Evolutionary conservation across 2,113 vertebrate genomes (phyloP).

Genomic region (Silurus asotus): DNA sequence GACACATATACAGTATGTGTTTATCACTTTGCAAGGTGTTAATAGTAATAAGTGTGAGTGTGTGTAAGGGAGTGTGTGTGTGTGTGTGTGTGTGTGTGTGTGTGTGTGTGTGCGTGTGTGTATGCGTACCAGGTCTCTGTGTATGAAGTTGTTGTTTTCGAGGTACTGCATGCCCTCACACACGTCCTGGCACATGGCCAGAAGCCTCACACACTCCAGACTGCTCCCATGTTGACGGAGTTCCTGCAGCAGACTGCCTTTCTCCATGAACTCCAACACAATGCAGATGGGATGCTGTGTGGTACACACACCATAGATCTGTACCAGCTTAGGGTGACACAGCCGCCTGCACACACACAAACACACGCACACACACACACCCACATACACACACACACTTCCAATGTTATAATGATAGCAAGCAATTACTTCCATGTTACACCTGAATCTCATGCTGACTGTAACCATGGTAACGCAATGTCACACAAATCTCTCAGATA

Average conservation of each 20-base stretch:
- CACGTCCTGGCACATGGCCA: conserved; percentile 79
- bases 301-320: conserved; percentile 85
- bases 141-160: conserved; percentile 78
- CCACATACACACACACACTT: conserved; percentile 28
- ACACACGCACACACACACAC: neutral
- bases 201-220: conserved; percentile 55
- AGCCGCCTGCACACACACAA: conserved; percentile 72
- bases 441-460: neutral
- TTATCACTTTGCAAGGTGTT: too few relatives aligned
- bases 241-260: conserved; percentile 80
- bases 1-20: too few relatives aligned
- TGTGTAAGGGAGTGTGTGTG: too few relatives aligned
- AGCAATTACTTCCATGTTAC: neutral
- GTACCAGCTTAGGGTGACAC: conserved; percentile 82
- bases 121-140: conserved; percentile 80
- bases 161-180: conserved; percentile 86
- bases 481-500: neutral
- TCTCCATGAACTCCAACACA: conserved; percentile 86
- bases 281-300: conserved; percentile 77
- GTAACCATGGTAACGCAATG: neutral
- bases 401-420: neutral
- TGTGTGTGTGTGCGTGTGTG: conserved; percentile 7
- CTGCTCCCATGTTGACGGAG: conserved; percentile 67
- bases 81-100: too few relatives aligned
- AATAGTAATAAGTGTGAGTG: too few relatives aligned